Base-by-base conservation (phyloP, 2,888 invertebrate species). In the Emmelina monodactyla region DNA sequence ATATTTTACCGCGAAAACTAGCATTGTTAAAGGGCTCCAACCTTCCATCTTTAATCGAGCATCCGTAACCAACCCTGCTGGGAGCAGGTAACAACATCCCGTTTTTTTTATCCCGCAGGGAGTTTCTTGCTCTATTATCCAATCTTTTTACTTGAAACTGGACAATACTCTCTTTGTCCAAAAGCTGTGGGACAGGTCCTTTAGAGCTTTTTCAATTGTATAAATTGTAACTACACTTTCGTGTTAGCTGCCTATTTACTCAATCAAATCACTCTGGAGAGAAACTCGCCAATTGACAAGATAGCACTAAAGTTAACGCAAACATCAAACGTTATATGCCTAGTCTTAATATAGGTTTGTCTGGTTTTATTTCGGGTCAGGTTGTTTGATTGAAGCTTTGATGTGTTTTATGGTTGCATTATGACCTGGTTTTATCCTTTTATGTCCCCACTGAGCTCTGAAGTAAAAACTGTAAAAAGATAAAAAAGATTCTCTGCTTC, bases 41-140 rank as follows among this genome's bases (percentile, higher is more conserved):
- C n/a, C n/a, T n/a, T n/a, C n/a, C n/a, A 7, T 7, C n/a, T 25
- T 7, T n/a, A 7, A n/a, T 25, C n/a, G 11, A 25, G 11, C 9
- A 9, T 25, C 11, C n/a, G 25, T 25, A 25, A 25, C 25, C 25
- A 4, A 11, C 13, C n/a, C 14, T 14, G 1, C 14, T 12, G 46
- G 46, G 52, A 58, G 66, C 73, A 72, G 72, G 73, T 76, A 76
- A 62, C 61, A 52, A 54, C 60, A 62, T 62, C 71, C 71, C 55
- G 54, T 69, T 73, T 73, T 73, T 71, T 67, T 25, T 25, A 25
- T n/a, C 11, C 25, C 25, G 3, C 25, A 10, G 54, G 50, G 42
- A 42, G 46, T 44, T 50, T 50, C 54, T 60, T 53, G 56, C 53
- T 56, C 61, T 59, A 54, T 60, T 53, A 53, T 55, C 42, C 48